A percentile compares a stretch with the other conserved stretches of the same genome.
Evolutionary conservation across 2,888 invertebrate genomes (phyloP).

Genomic region (Emesis russula): DNA sequence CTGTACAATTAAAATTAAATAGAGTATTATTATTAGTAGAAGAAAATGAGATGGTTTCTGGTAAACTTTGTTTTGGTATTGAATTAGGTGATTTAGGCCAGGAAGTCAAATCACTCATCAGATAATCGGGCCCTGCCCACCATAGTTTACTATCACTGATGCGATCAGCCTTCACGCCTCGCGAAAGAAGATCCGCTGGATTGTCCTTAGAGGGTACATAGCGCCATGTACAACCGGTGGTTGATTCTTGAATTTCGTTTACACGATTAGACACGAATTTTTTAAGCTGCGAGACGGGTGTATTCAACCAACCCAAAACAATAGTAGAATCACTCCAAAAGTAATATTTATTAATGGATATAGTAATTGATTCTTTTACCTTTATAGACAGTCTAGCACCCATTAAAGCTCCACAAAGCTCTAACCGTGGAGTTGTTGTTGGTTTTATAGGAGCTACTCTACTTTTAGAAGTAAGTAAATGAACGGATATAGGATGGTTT

Average conservation of each 20-base stretch:
- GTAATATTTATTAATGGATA: constrained; percentile 13
- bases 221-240: constrained; percentile 68
- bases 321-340: constrained; percentile 87
- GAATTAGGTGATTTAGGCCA: too few species aligned
- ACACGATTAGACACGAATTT: constrained; percentile 83
- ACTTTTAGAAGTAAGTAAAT: constrained; percentile 78
- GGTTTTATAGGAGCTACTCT: constrained; percentile 80
- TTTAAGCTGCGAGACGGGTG: constrained; percentile 64
- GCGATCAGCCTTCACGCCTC: too few species aligned
- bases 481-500: background rate
- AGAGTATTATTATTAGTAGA: constrained; percentile 47
- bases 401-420: constrained; percentile 86
- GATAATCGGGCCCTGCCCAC: too few species aligned
- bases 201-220: constrained; percentile 83
- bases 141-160: too few species aligned
- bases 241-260: constrained; percentile 81
- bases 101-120: too few species aligned
- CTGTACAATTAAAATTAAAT: constrained; percentile 29
- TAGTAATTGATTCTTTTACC: constrained; percentile 60
- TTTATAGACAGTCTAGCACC: constrained; percentile 77
- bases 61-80: too few species aligned
- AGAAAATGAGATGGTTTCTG: constrained; percentile 38
- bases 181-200: constrained; percentile 81
- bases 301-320: constrained; percentile 83
- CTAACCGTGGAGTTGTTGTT: constrained; percentile 81